Evolutionary conservation across 2,113 vertebrate species (phyloP).

Genomic region (Chionis minor): DNA sequence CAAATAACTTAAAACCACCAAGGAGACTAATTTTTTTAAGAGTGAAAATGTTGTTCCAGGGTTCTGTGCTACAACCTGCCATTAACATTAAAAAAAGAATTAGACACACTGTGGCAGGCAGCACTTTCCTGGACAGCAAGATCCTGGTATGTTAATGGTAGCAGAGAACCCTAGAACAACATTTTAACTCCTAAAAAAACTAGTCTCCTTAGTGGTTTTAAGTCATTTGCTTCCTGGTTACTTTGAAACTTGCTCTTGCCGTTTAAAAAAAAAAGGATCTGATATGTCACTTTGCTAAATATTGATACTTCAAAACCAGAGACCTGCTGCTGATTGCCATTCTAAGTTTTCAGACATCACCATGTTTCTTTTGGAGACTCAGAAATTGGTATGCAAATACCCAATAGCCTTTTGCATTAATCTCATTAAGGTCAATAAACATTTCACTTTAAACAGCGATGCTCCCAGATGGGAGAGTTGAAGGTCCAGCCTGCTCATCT

Average conservation of each 20-base stretch:
- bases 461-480: background rate
- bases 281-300: background rate
- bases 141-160: background rate
- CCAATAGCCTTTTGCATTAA: background rate
- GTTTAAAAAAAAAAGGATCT: background rate
- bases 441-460: background rate
- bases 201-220: background rate
- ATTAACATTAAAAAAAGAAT: background rate
- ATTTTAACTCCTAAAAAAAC: background rate
- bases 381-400: background rate
- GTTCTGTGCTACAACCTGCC: background rate
- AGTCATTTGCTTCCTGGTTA: background rate
- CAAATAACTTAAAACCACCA: background rate
- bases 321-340: background rate
- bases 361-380: background rate
- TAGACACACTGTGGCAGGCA: background rate
- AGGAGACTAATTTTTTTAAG: background rate
- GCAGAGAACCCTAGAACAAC: background rate
- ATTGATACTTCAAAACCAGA: background rate
- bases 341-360: background rate
- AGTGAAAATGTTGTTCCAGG: background rate
- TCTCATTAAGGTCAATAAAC: conserved; percentile 1
- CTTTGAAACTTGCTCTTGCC: background rate
- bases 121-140: background rate
- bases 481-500: background rate